phyloP scores from a whole-genome alignment of 2,888 invertebrate genomes.

The Pristionchus entomophagus region DNA sequence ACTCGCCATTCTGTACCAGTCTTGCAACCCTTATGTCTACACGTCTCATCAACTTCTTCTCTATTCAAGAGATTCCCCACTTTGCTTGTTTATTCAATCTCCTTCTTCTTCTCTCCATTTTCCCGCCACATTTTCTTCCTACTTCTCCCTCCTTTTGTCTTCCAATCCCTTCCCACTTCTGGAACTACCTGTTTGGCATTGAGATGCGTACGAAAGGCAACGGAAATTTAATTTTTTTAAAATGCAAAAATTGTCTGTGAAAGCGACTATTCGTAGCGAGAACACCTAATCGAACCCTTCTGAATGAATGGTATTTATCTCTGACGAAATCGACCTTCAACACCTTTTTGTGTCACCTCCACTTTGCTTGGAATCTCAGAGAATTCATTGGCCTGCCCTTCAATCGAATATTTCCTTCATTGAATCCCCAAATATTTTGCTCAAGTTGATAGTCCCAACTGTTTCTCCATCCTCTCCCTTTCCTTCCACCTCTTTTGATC shows the following conservation, averaged over 20 bases:
- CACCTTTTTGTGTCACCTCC: constrained; percentile 16
- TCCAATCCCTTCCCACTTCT: not conserved
- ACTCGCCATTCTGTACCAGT: not conserved
- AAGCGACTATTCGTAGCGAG: too few species aligned
- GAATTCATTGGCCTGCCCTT: not conserved
- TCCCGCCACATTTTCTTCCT: constrained; percentile 34
- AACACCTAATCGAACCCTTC: too few species aligned
- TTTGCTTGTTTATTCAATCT: constrained; percentile 19
- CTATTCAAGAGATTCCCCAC: constrained; percentile 27
- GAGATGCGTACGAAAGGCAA: not conserved
- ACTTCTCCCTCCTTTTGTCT: not conserved
- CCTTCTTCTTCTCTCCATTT: not conserved
- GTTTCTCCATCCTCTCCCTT: not conserved
- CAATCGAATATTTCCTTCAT: too few species aligned
- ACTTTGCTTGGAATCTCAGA: not conserved
- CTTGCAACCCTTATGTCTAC: not conserved
- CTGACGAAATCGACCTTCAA: constrained; percentile 24
- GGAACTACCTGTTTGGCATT: constrained; percentile 8
- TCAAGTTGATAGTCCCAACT: too few species aligned
- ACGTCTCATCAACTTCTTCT: not conserved
- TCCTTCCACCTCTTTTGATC: not conserved
- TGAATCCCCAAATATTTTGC: too few species aligned
- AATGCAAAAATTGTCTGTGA: too few species aligned
- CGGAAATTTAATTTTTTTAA: too few species aligned
- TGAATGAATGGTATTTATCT: constrained; percentile 23